Base-by-base conservation (phyloP, 2,888 invertebrate species). In the Clusia tigrina region DNA sequence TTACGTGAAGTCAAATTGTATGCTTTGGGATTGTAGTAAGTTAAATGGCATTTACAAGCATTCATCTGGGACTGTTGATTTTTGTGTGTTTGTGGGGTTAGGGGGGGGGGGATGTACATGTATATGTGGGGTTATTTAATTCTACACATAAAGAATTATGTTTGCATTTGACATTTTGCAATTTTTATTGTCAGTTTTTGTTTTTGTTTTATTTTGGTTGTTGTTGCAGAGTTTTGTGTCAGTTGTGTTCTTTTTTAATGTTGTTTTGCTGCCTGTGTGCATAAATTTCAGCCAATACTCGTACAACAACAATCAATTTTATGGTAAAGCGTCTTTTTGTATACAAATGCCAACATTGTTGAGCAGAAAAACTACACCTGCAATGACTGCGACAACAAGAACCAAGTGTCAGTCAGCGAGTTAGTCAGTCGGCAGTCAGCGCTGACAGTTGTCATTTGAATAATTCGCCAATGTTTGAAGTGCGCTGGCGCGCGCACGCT, bases 321-420 rank as follows among this genome's bases (percentile, higher is more conserved):
- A 18, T 37, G 37, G n/a, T 55, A 37, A 26, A 37, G 9, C 55
- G 55, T n/a, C 18, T 48, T 48, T 20, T 22, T 22, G 48, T 20
- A 48, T 5, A 20, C 5, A 9, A 20, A 48, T 22, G 6, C 18
- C 20, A 48, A 48, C 9, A 42, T 10, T 15, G n/a, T 42, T 42
- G n/a, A 42, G 42, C 48, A 48, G 15, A 18, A 48, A 48, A 48
- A 48, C n/a, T n/a, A n/a, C 48, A 48, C 48, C 48, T 48, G 48
- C 48, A 22, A 18, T 20, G 48, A 48, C 42, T 15, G 42, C 42
- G n/a, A 17, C 32, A 32, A 9, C n/a, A n/a, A n/a, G n/a, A n/a
- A n/a, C n/a, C n/a, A n/a, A n/a, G n/a, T n/a, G n/a, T 6, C 32
- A 32, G 12, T 6, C 32, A 9, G 32, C 32, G 6, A 9, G 32